phyloP scores from a whole-genome alignment of 2,888 invertebrate genomes.

The Acanthosepion pharaonis region DNA sequence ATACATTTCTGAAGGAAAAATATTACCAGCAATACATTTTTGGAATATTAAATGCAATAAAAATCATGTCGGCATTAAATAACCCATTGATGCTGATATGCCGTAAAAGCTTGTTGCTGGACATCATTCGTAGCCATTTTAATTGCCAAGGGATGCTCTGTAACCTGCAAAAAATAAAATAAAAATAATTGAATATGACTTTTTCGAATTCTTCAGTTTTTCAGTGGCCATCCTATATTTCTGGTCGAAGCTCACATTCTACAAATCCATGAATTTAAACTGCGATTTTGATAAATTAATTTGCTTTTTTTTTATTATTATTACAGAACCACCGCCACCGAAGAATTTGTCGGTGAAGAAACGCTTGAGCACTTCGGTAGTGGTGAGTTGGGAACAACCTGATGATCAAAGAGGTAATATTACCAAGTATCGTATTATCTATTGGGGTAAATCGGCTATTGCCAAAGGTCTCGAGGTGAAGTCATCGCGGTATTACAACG shows the following conservation, averaged over 20 bases:
- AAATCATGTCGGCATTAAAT: too few species aligned
- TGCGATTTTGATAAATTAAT: neutral
- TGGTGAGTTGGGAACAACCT: slow-evolving; percentile 68
- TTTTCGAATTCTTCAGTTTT: too few species aligned
- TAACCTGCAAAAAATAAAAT: too few species aligned
- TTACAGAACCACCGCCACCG: slow-evolving; percentile 66
- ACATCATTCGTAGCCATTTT: too few species aligned
- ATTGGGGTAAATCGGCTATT: slow-evolving; percentile 58
- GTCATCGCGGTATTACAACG: slow-evolving; percentile 55
- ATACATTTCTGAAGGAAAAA: too few species aligned
- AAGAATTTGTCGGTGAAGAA: slow-evolving; percentile 55
- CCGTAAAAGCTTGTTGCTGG: too few species aligned
- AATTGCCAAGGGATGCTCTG: too few species aligned
- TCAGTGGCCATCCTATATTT: too few species aligned
- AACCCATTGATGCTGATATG: too few species aligned
- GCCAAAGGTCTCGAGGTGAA: slow-evolving; percentile 38
- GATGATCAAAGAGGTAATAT: slow-evolving; percentile 61
- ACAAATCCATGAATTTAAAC: neutral
- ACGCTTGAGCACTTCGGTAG: slow-evolving; percentile 59
- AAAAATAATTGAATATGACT: too few species aligned
- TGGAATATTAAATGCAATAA: too few species aligned
- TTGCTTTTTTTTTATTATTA: neutral
- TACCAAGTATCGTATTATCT: slow-evolving; percentile 65
- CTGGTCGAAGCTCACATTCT: neutral
- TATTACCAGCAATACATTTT: too few species aligned